These are phyloP conservation scores for Halcyon malimbica DNA, from an alignment of 2,113 vertebrate genomes.

Conservation along the genomic window DNA sequence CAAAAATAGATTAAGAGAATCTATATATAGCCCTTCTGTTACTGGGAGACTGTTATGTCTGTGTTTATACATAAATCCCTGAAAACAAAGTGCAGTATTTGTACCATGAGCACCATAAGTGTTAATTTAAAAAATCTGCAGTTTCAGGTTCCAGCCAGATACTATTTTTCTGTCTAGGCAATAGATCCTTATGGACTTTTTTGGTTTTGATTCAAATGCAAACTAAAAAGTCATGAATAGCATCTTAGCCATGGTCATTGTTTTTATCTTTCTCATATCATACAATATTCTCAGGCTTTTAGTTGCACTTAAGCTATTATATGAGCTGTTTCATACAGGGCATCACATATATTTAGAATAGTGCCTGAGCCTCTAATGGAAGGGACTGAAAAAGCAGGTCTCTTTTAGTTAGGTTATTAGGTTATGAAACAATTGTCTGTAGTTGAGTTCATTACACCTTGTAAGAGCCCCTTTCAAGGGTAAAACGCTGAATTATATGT, in stretches of 20 bases:
- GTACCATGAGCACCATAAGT: neutral
- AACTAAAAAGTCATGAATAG: neutral
- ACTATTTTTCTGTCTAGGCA: neutral
- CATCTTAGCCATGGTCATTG: neutral
- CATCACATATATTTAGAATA: neutral
- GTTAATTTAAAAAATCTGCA: neutral
- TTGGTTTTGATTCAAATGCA: neutral
- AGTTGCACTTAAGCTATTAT: neutral
- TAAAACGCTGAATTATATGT: neutral
- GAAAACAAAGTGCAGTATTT: conserved; percentile 6
- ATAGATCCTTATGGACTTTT: neutral
- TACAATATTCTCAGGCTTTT: neutral
- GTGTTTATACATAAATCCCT: neutral
- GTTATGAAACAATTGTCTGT: neutral
- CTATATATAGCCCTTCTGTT: neutral
- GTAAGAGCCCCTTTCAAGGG: neutral
- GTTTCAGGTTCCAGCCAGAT: neutral
- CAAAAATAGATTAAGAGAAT: neutral
- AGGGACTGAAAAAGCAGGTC: neutral
- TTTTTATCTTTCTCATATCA: neutral
- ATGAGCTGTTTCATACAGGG: neutral
- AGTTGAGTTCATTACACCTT: neutral
- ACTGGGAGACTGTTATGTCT: neutral
- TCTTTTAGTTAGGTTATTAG: neutral
- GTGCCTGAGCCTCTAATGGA: neutral